A percentile compares a stretch with the other conserved stretches of the same genome.
Conservation (phyloP, 1,140 invertebrate species). For the Drosophila triauraria region DNA sequence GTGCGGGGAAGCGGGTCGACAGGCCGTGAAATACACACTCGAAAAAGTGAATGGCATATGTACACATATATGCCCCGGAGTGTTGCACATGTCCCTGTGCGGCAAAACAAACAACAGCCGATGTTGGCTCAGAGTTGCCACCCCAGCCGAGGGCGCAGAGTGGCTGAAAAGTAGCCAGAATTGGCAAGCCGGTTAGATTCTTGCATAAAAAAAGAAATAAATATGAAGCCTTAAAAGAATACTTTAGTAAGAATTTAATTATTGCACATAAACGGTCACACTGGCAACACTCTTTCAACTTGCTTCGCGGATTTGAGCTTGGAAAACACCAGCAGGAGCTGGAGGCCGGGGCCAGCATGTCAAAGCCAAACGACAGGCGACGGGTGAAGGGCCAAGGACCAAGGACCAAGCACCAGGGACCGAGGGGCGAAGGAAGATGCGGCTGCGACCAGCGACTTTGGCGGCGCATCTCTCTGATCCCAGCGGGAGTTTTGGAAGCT, state of each 20-base stretch:
- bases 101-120: slow-evolving; percentile 70
- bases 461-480: slow-evolving; percentile 77
- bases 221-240: too few species aligned
- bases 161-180: background rate
- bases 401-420: background rate
- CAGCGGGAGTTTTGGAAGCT: slow-evolving; percentile 71
- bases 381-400: slow-evolving; percentile 3
- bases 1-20: slow-evolving; percentile 43
- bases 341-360: slow-evolving; percentile 8
- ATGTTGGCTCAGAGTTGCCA: slow-evolving; percentile 27
- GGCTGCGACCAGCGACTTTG: slow-evolving; percentile 30
- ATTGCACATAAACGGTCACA: too few species aligned
- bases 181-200: too few species aligned
- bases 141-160: background rate
- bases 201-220: background rate
- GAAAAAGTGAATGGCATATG: slow-evolving; percentile 75
- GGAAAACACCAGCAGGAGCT: background rate
- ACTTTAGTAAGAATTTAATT: too few species aligned
- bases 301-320: background rate
- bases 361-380: slow-evolving; percentile 39
- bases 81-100: slow-evolving; percentile 84
- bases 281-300: slow-evolving; percentile 2
- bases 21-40: slow-evolving; percentile 80
- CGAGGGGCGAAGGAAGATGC: slow-evolving; percentile 14
- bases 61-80: slow-evolving; percentile 80